These are phyloP conservation scores for Scomberomorus guttatus DNA, from an alignment of 2,797 vertebrate genomes.

Conservation along the genomic window DNA sequence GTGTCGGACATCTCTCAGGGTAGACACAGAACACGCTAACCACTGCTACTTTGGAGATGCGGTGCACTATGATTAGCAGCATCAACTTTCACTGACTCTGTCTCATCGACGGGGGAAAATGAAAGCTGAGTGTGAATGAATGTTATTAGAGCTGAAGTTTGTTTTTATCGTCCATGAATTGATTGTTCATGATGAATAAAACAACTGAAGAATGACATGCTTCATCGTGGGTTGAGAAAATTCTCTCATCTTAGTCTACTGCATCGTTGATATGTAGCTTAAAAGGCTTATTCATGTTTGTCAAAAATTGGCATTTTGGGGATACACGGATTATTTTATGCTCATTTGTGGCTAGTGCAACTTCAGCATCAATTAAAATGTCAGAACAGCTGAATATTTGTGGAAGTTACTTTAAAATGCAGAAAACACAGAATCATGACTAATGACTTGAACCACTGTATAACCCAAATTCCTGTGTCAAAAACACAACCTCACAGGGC, in stretches of 20 bases:
- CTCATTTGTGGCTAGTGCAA: background rate
- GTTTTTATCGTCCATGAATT: slow-evolving; percentile 28
- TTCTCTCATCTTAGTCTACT: background rate
- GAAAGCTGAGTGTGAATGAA: slow-evolving; percentile 15
- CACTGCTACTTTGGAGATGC: background rate
- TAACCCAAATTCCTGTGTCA: background rate
- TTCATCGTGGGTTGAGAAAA: background rate
- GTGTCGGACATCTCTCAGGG: slow-evolving; percentile 6
- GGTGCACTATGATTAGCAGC: slow-evolving; percentile 13
- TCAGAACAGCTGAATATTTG: background rate
- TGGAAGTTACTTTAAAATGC: background rate
- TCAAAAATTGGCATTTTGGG: too few relatives aligned
- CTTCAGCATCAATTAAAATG: too few relatives aligned
- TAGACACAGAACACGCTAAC: background rate
- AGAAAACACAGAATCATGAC: background rate
- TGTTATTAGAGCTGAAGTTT: slow-evolving; percentile 22
- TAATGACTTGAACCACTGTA: background rate
- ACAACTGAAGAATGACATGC: background rate
- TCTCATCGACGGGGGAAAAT: slow-evolving; percentile 29
- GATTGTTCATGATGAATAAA: slow-evolving; percentile 38
- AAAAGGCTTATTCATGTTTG: background rate
- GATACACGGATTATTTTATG: too few relatives aligned
- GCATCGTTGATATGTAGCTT: background rate
- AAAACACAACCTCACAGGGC: background rate
- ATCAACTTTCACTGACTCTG: slow-evolving; percentile 9